phyloP scores from a whole-genome alignment of 2,888 invertebrate genomes.

The Tuberolachnus salignus region DNA sequence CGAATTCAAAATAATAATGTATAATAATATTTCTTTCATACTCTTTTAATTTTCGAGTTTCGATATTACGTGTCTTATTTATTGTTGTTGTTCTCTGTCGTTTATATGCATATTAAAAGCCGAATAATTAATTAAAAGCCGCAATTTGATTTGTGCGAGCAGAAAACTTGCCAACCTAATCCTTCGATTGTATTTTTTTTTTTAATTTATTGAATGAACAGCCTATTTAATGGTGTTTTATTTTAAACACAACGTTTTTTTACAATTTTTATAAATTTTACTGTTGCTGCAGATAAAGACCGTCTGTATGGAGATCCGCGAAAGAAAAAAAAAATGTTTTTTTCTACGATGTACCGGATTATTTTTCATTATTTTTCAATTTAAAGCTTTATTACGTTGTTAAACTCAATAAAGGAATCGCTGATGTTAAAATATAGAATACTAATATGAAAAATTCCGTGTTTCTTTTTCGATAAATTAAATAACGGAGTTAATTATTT shows the following conservation, averaged over 20 bases:
- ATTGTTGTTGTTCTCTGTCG: too few relatives aligned
- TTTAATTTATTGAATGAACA: background rate
- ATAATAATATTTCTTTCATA: too few relatives aligned
- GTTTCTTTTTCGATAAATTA: background rate
- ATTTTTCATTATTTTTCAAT: background rate
- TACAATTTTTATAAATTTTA: background rate
- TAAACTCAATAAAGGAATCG: background rate
- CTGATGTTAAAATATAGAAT: background rate
- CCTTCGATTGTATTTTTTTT: background rate
- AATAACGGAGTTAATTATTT: slow-evolving; percentile 2
- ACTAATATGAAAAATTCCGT: background rate
- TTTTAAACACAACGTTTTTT: background rate
- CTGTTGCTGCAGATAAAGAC: too few relatives aligned
- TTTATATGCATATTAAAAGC: background rate
- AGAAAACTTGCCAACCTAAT: background rate
- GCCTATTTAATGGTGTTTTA: background rate
- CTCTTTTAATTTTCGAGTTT: too few relatives aligned
- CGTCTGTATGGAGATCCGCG: too few relatives aligned
- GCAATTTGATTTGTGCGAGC: background rate
- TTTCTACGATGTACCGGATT: background rate
- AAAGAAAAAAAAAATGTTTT: too few relatives aligned
- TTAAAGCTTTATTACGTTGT: background rate
- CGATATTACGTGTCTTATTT: too few relatives aligned
- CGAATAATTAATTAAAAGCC: background rate
- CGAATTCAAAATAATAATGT: too few relatives aligned